Evolutionary conservation across 2,888 invertebrate species (phyloP).

Genomic region (Sympetrum striolatum): DNA sequence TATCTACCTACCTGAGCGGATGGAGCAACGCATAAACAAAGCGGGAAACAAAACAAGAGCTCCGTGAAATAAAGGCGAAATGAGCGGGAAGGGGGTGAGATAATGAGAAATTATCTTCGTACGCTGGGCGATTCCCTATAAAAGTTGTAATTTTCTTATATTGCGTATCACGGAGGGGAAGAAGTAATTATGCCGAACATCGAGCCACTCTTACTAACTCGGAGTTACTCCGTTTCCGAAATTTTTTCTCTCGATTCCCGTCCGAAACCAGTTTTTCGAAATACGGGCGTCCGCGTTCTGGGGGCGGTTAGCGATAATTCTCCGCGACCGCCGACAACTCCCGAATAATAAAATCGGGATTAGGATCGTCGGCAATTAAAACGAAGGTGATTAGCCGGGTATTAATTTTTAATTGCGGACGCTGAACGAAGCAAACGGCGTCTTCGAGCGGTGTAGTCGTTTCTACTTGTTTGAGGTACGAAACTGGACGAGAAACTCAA

Average conservation of each 20-base stretch:
- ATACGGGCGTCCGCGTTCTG: background rate
- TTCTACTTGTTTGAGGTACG: background rate
- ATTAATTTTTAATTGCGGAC: background rate
- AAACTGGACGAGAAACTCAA: background rate
- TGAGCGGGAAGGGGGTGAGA: background rate
- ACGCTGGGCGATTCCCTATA: background rate
- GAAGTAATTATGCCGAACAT: slow-evolving; percentile 15
- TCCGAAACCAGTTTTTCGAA: slow-evolving; percentile 14
- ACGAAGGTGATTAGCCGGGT: background rate
- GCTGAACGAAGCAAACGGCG: background rate
- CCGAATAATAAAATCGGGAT: slow-evolving; percentile 7
- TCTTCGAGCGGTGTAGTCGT: background rate
- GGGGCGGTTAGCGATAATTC: background rate
- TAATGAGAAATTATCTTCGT: slow-evolving; percentile 34
- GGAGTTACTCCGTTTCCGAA: background rate
- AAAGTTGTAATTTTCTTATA: slow-evolving; percentile 26
- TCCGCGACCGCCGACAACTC: background rate
- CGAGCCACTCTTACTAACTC: background rate
- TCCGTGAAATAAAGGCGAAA: slow-evolving; percentile 19
- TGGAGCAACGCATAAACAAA: slow-evolving; percentile 23
- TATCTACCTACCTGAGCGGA: slow-evolving; percentile 29
- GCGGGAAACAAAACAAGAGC: background rate
- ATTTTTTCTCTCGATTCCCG: background rate
- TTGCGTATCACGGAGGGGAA: background rate
- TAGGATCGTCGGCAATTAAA: background rate